Percentiles rank a stretch among this genome's conserved stretches.
Evolutionary conservation across 2,113 vertebrate genomes (phyloP).

Genomic region (Vidua chalybeata): DNA sequence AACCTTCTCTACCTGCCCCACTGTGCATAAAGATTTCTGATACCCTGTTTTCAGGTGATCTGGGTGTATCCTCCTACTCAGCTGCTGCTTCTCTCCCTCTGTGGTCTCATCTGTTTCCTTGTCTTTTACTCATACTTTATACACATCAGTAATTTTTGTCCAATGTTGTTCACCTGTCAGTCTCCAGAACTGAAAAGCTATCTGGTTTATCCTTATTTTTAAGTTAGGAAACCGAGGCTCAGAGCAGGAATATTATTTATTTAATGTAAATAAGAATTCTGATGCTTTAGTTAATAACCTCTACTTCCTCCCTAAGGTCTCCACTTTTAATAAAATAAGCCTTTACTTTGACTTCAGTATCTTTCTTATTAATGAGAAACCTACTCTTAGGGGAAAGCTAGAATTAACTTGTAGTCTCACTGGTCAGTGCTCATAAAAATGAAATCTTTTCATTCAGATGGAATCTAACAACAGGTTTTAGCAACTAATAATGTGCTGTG

Average conservation of each 20-base stretch:
- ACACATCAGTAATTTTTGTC: neutral
- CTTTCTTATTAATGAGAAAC: constrained; percentile 14
- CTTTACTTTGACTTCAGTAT: neutral
- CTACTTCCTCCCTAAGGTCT: neutral
- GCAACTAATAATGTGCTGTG: neutral
- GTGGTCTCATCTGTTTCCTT: neutral
- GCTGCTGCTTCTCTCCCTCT: neutral
- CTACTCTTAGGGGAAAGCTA: neutral
- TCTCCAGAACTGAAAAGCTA: neutral
- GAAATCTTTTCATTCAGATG: neutral
- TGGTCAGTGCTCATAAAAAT: neutral
- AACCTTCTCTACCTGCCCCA: neutral
- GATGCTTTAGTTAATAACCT: neutral
- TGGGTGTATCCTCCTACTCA: neutral
- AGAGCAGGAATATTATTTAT: neutral
- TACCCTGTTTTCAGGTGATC: neutral
- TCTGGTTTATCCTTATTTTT: neutral
- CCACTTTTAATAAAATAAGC: neutral
- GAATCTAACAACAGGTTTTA: neutral
- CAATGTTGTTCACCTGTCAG: neutral
- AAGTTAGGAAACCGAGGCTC: neutral
- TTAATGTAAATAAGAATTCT: neutral
- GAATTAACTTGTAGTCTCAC: neutral
- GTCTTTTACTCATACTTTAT: neutral
- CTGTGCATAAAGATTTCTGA: neutral